A percentile compares a stretch with the other conserved stretches of the same genome.
phyloP scores from a whole-genome alignment of 2,888 invertebrate genomes.

The Pecten maximus region DNA sequence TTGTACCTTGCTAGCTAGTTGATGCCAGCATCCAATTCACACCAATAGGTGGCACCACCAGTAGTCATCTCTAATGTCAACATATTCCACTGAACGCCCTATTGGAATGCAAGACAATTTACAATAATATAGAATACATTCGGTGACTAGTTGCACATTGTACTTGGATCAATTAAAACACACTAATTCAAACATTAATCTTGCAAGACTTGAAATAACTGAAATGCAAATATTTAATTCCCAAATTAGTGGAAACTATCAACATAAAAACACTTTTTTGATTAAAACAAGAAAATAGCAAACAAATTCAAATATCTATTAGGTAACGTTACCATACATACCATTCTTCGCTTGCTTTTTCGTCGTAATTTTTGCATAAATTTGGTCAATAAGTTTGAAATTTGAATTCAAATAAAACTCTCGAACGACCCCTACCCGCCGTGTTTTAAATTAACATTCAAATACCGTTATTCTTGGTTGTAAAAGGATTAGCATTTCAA shows the following conservation, averaged over 20 bases:
- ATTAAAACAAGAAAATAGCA: not conserved
- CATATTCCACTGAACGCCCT: too few relatives aligned
- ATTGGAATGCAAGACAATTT: not conserved
- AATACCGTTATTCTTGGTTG: not conserved
- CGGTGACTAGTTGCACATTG: not conserved
- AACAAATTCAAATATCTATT: not conserved
- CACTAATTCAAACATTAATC: not conserved
- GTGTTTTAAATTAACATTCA: slow-evolving; percentile 1
- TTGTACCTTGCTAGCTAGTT: too few relatives aligned
- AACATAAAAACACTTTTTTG: not conserved
- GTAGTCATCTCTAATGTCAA: too few relatives aligned
- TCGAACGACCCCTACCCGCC: not conserved
- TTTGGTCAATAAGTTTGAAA: not conserved
- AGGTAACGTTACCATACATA: not conserved
- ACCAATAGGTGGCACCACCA: too few relatives aligned
- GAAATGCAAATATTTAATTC: not conserved
- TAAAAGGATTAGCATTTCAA: slow-evolving; percentile 2
- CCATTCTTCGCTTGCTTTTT: not conserved
- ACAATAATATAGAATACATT: not conserved
- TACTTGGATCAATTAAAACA: not conserved
- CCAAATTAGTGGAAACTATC: not conserved
- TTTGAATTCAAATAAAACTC: not conserved
- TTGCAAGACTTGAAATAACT: not conserved
- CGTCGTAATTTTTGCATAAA: not conserved
- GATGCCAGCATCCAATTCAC: too few relatives aligned